Conservation (phyloP, 2,113 vertebrate genomes). For the Pseudorasbora parva region DNA sequence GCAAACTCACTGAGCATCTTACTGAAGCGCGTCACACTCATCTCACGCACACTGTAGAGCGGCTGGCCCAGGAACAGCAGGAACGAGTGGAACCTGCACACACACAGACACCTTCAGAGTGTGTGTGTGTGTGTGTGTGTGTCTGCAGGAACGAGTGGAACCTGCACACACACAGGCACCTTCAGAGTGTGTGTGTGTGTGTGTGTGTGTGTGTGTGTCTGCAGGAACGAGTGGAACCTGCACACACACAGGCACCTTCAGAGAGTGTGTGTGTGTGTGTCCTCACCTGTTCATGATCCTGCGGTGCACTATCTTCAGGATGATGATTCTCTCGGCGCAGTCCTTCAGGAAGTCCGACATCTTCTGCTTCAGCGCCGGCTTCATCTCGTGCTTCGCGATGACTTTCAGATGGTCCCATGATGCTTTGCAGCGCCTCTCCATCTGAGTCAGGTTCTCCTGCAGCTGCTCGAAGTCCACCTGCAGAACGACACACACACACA, state of each 20-base stretch:
- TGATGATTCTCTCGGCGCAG: slow-evolving; percentile 94
- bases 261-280: too few species aligned
- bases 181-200: too few species aligned
- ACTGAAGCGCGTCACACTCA: slow-evolving; percentile 93
- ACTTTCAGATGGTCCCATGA: slow-evolving; percentile 98
- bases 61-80: slow-evolving; percentile 93
- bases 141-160: too few species aligned
- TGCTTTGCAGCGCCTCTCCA: slow-evolving; percentile 95
- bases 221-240: too few species aligned
- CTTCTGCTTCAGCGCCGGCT: slow-evolving; percentile 90
- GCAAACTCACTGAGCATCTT: slow-evolving; percentile 95
- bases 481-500: slow-evolving; percentile 55
- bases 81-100: slow-evolving; percentile 96
- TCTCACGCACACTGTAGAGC: slow-evolving; percentile 85
- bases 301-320: slow-evolving; percentile 94
- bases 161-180: too few species aligned
- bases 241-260: too few species aligned
- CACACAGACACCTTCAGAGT: too few species aligned
- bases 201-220: too few species aligned
- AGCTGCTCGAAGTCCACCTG: slow-evolving; percentile 98
- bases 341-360: slow-evolving; percentile 98
- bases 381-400: slow-evolving; percentile 97
- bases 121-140: too few species aligned
- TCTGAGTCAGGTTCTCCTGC: slow-evolving; percentile 92
- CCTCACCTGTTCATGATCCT: slow-evolving; percentile 80